phyloP scores from a whole-genome alignment of 2,113 vertebrate genomes.

The Thinocorus orbignyianus region DNA sequence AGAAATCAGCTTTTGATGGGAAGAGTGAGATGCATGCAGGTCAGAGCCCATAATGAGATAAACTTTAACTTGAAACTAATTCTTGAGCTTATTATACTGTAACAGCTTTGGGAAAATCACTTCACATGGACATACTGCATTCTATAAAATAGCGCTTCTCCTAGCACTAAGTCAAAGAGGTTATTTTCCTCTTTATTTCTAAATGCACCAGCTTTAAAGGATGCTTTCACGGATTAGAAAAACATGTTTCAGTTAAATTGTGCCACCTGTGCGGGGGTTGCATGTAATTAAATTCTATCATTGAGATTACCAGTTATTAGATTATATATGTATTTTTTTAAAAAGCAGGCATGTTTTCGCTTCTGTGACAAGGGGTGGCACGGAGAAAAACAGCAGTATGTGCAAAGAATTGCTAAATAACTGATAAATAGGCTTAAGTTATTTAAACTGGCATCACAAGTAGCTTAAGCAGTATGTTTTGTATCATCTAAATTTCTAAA shows the following conservation, averaged over 20 bases:
- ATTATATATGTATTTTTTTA: slow-evolving; percentile 46
- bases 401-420: slow-evolving; percentile 72
- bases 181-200: slow-evolving; percentile 49
- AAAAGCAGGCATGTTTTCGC: slow-evolving; percentile 27
- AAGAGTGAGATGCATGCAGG: slow-evolving; percentile 26
- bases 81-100: slow-evolving; percentile 48
- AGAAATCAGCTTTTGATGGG: slow-evolving; percentile 42
- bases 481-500: slow-evolving; percentile 77
- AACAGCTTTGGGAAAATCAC: slow-evolving; percentile 31
- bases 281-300: slow-evolving; percentile 54
- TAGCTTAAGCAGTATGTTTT: slow-evolving; percentile 70
- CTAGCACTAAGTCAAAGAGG: not conserved
- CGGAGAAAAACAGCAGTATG: slow-evolving; percentile 3
- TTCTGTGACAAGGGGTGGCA: slow-evolving; percentile 3
- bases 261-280: slow-evolving; percentile 27
- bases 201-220: slow-evolving; percentile 18
- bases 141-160: not conserved
- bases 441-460: slow-evolving; percentile 61
- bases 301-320: slow-evolving; percentile 66
- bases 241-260: slow-evolving; percentile 47
- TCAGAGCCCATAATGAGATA: slow-evolving; percentile 53
- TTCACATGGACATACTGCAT: not conserved
- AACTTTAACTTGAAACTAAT: slow-evolving; percentile 54
- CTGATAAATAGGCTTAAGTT: slow-evolving; percentile 75
- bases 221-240: slow-evolving; percentile 51